These are phyloP conservation scores for Drosophila emarginata DNA, from an alignment of 2,888 invertebrate genomes.

Conservation along the genomic window DNA sequence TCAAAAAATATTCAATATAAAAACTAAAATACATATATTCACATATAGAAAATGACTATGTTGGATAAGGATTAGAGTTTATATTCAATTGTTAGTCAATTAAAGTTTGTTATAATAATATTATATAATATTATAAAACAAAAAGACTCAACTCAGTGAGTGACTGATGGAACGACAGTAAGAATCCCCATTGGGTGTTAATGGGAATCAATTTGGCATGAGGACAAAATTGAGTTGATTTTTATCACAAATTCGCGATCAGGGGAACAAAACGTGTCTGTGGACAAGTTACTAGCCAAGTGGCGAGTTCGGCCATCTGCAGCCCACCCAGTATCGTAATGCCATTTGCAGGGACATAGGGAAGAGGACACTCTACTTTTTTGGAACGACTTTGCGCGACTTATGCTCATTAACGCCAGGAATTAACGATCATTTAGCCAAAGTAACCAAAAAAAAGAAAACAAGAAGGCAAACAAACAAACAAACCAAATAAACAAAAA, in stretches of 20 bases:
- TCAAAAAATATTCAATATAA: too few species aligned
- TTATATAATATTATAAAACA: too few species aligned
- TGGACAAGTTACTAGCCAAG: not conserved
- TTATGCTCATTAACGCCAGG: constrained; percentile 67
- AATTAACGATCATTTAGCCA: constrained; percentile 69
- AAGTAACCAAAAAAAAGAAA: constrained; percentile 37
- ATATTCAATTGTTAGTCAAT: too few species aligned
- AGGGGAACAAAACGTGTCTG: not conserved
- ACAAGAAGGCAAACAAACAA: not conserved
- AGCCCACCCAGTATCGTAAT: constrained; percentile 29
- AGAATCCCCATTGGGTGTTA: constrained; percentile 16
- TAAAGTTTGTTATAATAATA: too few species aligned
- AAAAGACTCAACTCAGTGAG: too few species aligned
- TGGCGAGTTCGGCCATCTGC: constrained; percentile 28
- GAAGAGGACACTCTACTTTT: not conserved
- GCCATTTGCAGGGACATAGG: not conserved
- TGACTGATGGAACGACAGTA: not conserved
- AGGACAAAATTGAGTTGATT: constrained; percentile 16
- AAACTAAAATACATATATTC: too few species aligned
- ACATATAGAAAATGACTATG: too few species aligned
- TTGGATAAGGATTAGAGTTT: too few species aligned
- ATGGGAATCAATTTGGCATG: constrained; percentile 18
- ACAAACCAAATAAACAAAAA: constrained; percentile 38
- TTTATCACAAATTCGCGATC: constrained; percentile 10
- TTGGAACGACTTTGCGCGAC: constrained; percentile 35